phyloP scores from a whole-genome alignment of 2,797 vertebrate species.

The Bovichtus variegatus region DNA sequence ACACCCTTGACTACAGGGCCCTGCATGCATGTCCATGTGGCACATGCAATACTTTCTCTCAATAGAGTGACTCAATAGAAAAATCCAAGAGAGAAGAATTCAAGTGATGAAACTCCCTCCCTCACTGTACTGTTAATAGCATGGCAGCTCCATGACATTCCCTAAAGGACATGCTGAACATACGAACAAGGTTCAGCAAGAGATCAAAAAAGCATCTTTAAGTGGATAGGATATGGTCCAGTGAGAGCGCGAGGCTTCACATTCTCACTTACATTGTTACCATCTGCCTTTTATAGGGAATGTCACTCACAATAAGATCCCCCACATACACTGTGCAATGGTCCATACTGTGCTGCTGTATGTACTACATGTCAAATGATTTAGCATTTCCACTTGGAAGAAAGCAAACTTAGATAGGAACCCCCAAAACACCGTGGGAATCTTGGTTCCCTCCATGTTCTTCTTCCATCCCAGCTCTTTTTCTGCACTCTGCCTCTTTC shows the following conservation, averaged over 20 bases:
- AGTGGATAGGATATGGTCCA: conserved; percentile 64
- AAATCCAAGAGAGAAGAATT: conserved; percentile 13
- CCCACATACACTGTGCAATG: conserved; percentile 50
- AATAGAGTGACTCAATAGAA: conserved; percentile 1
- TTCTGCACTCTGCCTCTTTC: background rate
- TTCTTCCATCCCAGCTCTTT: background rate
- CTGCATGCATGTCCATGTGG: too few relatives aligned
- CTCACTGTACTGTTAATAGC: conserved; percentile 48
- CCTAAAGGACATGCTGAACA: conserved; percentile 63
- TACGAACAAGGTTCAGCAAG: conserved; percentile 42
- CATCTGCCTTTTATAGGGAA: conserved; percentile 64
- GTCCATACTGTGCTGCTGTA: conserved; percentile 45
- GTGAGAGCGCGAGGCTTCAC: conserved; percentile 30
- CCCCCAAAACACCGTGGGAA: too few relatives aligned
- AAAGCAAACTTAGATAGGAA: conserved; percentile 14
- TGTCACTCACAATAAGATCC: conserved; percentile 55
- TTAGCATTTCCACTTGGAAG: conserved; percentile 33
- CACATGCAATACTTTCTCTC: background rate
- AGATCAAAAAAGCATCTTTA: conserved; percentile 57
- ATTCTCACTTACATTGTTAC: conserved; percentile 67
- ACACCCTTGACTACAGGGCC: background rate
- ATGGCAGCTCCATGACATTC: conserved; percentile 52
- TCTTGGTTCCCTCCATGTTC: too few relatives aligned
- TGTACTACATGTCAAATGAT: conserved; percentile 35
- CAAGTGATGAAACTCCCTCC: conserved; percentile 19